These are phyloP conservation scores for Arothron firmamentum DNA, from an alignment of 2,113 vertebrate species.

Conservation along the genomic window DNA sequence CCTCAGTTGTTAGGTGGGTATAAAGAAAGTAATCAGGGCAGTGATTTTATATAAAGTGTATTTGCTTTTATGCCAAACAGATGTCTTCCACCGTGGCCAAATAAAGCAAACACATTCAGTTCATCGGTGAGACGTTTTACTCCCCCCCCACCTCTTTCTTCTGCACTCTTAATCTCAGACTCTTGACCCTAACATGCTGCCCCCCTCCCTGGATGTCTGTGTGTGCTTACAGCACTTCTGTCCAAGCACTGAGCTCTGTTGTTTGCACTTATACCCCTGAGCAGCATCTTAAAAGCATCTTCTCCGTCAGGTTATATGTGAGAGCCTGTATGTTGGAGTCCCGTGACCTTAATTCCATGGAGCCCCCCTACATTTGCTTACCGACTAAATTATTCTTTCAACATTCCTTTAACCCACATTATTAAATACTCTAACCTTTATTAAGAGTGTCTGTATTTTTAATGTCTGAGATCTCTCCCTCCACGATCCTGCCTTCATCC, in stretches of 20 bases:
- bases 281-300: conserved; percentile 27
- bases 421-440: background rate
- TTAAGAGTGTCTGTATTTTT: conserved; percentile 21
- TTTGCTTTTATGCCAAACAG: too few species aligned
- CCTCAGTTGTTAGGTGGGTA: too few species aligned
- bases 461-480: conserved; percentile 46
- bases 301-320: conserved; percentile 8
- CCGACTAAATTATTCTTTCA: conserved; percentile 8
- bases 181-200: conserved; percentile 47
- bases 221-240: conserved; percentile 34
- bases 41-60: too few species aligned
- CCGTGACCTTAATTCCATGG: conserved; percentile 1
- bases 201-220: conserved; percentile 35
- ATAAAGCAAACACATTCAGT: conserved; percentile 66
- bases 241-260: conserved; percentile 36
- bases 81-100: too few species aligned
- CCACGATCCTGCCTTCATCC: conserved; percentile 41
- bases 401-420: conserved; percentile 12
- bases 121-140: conserved; percentile 50
- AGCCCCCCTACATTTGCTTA: conserved; percentile 20
- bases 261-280: conserved; percentile 28
- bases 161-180: conserved; percentile 22
- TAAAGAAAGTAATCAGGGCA: too few species aligned
- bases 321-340: conserved; percentile 20
- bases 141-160: conserved; percentile 16